Percentiles rank a stretch among this genome's conserved stretches.
Conservation (phyloP, 2,797 vertebrate genomes). For the Micropoecilia bifurca region DNA sequence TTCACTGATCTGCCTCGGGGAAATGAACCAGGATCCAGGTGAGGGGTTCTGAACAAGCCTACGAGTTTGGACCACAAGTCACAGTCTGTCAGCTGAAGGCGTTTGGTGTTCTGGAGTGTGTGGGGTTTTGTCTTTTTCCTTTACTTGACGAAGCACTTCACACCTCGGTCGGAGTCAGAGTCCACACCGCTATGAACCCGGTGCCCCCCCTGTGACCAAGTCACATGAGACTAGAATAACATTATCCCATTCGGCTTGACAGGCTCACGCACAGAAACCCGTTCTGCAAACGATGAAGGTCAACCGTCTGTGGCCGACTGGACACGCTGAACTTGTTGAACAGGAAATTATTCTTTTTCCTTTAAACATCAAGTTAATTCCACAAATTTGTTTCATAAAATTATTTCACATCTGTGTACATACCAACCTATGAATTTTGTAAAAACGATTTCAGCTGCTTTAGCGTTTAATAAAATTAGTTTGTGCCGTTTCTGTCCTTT, state of each 20-base stretch:
- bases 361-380: slow-evolving; percentile 16
- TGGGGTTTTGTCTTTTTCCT: slow-evolving; percentile 33
- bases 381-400: slow-evolving; percentile 40
- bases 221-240: slow-evolving; percentile 26
- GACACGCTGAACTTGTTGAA: background rate
- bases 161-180: slow-evolving; percentile 64
- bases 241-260: slow-evolving; percentile 3
- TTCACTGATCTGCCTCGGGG: slow-evolving; percentile 56
- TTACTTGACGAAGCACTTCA: slow-evolving; percentile 64
- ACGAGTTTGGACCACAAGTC: slow-evolving; percentile 39
- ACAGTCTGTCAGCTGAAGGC: slow-evolving; percentile 49
- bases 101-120: slow-evolving; percentile 19
- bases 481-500: slow-evolving; percentile 41
- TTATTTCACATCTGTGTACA: slow-evolving; percentile 42
- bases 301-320: background rate
- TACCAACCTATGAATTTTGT: slow-evolving; percentile 40
- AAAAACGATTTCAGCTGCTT: slow-evolving; percentile 45
- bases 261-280: slow-evolving; percentile 2
- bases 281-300: background rate
- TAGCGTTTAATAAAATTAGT: slow-evolving; percentile 48
- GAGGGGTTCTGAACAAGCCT: slow-evolving; percentile 66
- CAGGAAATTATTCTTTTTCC: slow-evolving; percentile 20
- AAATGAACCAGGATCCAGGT: slow-evolving; percentile 58
- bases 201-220: slow-evolving; percentile 29
- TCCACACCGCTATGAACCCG: slow-evolving; percentile 47